Evolutionary conservation across 2,113 vertebrate species (phyloP), one percentile per base, ranked within the genome.

Genomic region (Furnarius figulus): DNA sequence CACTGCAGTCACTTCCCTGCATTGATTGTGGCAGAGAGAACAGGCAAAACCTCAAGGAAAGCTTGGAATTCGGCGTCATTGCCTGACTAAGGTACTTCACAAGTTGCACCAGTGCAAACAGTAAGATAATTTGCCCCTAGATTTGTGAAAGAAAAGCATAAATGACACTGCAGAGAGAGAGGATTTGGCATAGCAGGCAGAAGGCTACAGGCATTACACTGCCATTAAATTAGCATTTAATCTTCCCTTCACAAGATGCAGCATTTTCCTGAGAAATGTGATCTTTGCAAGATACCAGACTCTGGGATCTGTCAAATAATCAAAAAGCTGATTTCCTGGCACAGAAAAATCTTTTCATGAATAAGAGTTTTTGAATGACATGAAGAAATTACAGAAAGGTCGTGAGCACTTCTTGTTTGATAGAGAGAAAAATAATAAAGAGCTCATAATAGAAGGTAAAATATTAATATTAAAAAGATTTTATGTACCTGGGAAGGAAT

Each of bases 191-290:
- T 73, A 85, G 58, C 66, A 89, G 35, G 58, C 71, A 40, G n/a
- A 33, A 49, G 37, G 71, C 75, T 62, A 62, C 50, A 62, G 71
- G 67, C 78, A 76, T 74, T 87, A 70, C 12, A 0, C 15, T 90
- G 56, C 61, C 71, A 86, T 79, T 87, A 63, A 73, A 95, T 94
- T 85, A 87, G 53, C 89, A 95, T 92, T 93, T 94, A 94, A 96
- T 94, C 89, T 96, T 88, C 58, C 85, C 78, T 90, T 80, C 63
- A 49, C 68, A 81, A 96, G 79, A 95, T 33, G 81, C 81, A 94
- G 49, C 25, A 1, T 90, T 93, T 91, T 77, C 75, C 90, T 40
- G 52, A 84, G 79, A 63, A 95, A 95, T 63, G n/a, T 55, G 78
- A 97, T 95, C 92, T 94, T 86, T 72, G 75, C 7, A 33, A 94